These are phyloP conservation scores for Pocillopora verrucosa DNA, from an alignment of 64 coral and sea anemone genomes.

Conservation along the genomic window DNA sequence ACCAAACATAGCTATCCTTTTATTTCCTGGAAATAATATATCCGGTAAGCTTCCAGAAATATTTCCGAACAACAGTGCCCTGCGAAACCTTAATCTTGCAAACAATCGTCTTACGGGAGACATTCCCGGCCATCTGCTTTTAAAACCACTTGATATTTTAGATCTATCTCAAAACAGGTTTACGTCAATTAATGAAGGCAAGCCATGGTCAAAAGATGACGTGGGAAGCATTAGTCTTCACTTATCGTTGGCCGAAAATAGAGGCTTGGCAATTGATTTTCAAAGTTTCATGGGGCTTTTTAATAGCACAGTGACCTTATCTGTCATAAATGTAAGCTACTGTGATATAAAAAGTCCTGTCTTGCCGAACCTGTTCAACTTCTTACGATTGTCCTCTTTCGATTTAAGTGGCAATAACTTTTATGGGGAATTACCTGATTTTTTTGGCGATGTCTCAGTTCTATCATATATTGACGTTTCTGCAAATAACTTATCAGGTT, in stretches of 20 bases:
- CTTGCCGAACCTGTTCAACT: background rate
- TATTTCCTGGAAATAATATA: constrained; percentile 31
- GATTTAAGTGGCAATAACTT: constrained; percentile 27
- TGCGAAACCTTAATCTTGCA: background rate
- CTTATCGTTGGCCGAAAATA: constrained; percentile 33
- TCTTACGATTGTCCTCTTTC: background rate
- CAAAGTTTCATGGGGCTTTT: background rate
- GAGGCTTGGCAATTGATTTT: constrained; percentile 39
- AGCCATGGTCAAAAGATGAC: background rate
- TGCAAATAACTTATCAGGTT: constrained; percentile 19
- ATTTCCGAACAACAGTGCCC: background rate
- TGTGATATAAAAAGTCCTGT: constrained; percentile 30
- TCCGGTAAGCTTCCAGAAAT: background rate
- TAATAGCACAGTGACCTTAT: background rate
- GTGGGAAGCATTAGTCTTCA: background rate
- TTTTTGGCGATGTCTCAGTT: background rate
- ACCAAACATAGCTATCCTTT: background rate
- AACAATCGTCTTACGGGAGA: constrained; percentile 28
- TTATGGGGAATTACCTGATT: constrained; percentile 10
- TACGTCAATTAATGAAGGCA: background rate
- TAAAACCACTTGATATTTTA: background rate
- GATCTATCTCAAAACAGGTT: constrained; percentile 49
- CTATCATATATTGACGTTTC: constrained; percentile 34
- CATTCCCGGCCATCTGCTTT: constrained; percentile 9
- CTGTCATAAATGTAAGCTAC: constrained; percentile 29